Conservation (phyloP, 2,888 invertebrate species). For the Proisotoma minuta region DNA sequence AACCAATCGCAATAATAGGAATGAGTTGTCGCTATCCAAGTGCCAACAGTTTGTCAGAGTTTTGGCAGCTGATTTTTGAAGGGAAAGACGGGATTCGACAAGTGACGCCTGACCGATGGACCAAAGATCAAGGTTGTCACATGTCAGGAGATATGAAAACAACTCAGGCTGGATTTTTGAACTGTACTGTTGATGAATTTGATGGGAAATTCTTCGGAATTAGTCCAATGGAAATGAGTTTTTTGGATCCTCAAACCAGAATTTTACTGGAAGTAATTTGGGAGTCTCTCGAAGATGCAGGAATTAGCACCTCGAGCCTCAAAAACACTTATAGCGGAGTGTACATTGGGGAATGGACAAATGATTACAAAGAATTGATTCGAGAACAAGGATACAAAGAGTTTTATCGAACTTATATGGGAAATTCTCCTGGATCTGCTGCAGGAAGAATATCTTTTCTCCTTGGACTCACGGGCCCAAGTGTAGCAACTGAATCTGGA, state of each 20-base stretch:
- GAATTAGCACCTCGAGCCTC: slow-evolving; percentile 19
- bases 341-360: slow-evolving; percentile 22
- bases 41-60: slow-evolving; percentile 31
- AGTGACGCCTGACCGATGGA: slow-evolving; percentile 32
- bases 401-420: slow-evolving; percentile 11
- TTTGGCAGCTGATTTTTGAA: slow-evolving; percentile 29
- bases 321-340: slow-evolving; percentile 19
- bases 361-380: slow-evolving; percentile 17
- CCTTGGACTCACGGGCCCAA: slow-evolving; percentile 33
- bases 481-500: slow-evolving; percentile 32
- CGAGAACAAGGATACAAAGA: background rate
- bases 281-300: slow-evolving; percentile 34
- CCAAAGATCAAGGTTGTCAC: slow-evolving; percentile 5
- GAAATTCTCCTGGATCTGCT: slow-evolving; percentile 15
- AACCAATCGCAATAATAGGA: slow-evolving; percentile 33
- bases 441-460: slow-evolving; percentile 25
- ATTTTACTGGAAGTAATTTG: slow-evolving; percentile 30
- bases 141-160: too few species aligned
- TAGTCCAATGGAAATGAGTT: slow-evolving; percentile 18
- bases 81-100: slow-evolving; percentile 27
- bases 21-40: slow-evolving; percentile 32
- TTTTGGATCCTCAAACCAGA: slow-evolving; percentile 33
- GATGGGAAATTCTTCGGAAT: slow-evolving; percentile 38
- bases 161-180: slow-evolving; percentile 36
- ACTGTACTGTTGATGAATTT: slow-evolving; percentile 37